These are phyloP conservation scores for Biston betularia DNA, from an alignment of 2,888 invertebrate species.

Conservation along the genomic window DNA sequence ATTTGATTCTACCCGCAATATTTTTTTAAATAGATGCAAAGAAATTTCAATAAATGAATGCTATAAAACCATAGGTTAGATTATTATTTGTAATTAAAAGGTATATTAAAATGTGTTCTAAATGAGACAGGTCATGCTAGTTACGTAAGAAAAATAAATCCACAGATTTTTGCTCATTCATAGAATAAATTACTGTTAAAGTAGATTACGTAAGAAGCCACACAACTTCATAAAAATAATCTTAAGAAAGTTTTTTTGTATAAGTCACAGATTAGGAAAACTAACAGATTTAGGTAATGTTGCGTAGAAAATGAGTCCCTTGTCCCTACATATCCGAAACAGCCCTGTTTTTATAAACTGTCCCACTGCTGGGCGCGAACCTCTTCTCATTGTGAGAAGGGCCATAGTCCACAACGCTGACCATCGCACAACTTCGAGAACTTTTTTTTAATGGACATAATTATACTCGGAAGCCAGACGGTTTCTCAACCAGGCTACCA, in stretches of 20 bases:
- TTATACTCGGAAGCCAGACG: too few relatives aligned
- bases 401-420: too few relatives aligned
- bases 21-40: too few relatives aligned
- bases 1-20: too few relatives aligned
- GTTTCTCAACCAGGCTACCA: too few relatives aligned
- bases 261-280: neutral
- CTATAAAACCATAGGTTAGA: too few relatives aligned
- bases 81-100: too few relatives aligned
- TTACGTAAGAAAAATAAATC: constrained; percentile 15
- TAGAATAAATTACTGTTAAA: constrained; percentile 26
- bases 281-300: neutral
- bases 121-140: constrained; percentile 6
- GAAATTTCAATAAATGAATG: neutral
- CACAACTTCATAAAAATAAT: neutral
- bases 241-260: constrained; percentile 1
- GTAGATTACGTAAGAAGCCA: constrained; percentile 7
- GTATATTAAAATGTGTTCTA: neutral
- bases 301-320: neutral
- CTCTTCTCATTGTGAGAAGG: too few relatives aligned
- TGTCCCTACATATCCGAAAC: neutral
- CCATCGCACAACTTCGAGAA: too few relatives aligned
- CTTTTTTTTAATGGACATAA: too few relatives aligned
- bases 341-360: too few relatives aligned
- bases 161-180: constrained; percentile 20
- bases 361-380: too few relatives aligned